phyloP scores from a whole-genome alignment of 2,888 invertebrate genomes.

The Pollenia amentaria region DNA sequence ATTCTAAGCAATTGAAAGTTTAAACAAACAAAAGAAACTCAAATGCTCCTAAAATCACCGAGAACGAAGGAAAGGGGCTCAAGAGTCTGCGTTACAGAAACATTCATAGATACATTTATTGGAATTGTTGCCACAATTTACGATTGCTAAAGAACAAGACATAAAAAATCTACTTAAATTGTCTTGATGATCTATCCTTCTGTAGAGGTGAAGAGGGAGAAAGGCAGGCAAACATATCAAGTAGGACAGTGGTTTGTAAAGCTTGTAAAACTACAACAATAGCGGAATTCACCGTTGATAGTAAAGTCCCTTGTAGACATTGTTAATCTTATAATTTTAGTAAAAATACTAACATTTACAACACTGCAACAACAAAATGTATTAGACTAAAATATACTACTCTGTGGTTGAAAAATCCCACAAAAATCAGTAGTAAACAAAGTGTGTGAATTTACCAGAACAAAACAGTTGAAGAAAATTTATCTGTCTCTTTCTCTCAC shows the following conservation, averaged over 20 bases:
- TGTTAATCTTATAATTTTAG: no score
- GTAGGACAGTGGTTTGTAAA: background rate
- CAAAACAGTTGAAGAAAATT: no score
- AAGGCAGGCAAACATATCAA: no score
- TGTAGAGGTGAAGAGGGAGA: background rate
- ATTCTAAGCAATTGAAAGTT: constrained; percentile 70
- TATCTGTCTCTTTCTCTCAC: no score
- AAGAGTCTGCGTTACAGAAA: constrained; percentile 48
- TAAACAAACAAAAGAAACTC: constrained; percentile 69
- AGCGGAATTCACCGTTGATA: no score
- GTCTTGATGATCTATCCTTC: constrained; percentile 19
- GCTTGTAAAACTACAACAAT: background rate
- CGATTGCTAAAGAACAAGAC: constrained; percentile 50
- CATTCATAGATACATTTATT: constrained; percentile 70
- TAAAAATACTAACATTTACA: no score
- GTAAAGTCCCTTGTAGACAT: no score
- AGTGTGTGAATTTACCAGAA: no score
- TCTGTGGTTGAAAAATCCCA: no score
- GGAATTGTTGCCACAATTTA: constrained; percentile 72
- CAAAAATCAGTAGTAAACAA: no score
- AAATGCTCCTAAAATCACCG: constrained; percentile 57
- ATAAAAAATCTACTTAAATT: constrained; percentile 62
- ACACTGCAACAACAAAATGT: no score
- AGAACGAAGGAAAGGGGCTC: background rate
- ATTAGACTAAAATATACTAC: no score